phyloP scores from a whole-genome alignment of 2,888 invertebrate species.

The Philopedon plagiatum region DNA sequence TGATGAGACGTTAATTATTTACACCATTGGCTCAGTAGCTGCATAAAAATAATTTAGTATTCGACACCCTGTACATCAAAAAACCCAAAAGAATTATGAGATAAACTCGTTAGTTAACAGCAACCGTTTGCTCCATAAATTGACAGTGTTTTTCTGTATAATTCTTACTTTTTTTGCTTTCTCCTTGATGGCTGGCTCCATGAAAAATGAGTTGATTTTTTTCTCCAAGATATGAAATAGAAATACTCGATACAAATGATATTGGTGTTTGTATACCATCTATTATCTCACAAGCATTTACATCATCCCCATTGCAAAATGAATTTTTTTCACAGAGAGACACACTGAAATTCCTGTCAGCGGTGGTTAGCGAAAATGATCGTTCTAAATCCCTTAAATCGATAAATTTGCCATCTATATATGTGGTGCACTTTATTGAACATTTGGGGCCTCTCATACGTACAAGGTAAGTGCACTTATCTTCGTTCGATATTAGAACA shows the following conservation, averaged over 20 bases:
- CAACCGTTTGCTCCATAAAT: too few species aligned
- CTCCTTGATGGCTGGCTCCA: slow-evolving; percentile 17
- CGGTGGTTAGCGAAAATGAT: slow-evolving; percentile 24
- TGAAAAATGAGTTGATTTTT: slow-evolving; percentile 30
- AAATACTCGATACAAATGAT: slow-evolving; percentile 16
- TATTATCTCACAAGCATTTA: slow-evolving; percentile 34
- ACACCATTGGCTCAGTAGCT: too few species aligned
- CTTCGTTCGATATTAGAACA: not conserved
- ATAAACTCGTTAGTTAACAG: too few species aligned
- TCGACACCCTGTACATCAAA: too few species aligned
- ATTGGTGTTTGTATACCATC: slow-evolving; percentile 9
- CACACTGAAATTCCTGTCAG: slow-evolving; percentile 45
- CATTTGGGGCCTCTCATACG: slow-evolving; percentile 19
- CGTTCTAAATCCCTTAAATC: slow-evolving; percentile 41
- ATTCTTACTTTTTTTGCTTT: slow-evolving; percentile 39
- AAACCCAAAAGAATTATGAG: too few species aligned
- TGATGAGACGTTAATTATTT: too few species aligned
- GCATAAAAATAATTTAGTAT: too few species aligned
- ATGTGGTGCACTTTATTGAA: slow-evolving; percentile 26
- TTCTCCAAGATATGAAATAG: slow-evolving; percentile 27
- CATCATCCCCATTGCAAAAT: slow-evolving; percentile 16
- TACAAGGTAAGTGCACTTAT: slow-evolving; percentile 41
- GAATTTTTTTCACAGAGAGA: slow-evolving; percentile 30
- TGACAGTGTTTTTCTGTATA: too few species aligned
- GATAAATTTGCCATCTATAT: slow-evolving; percentile 30